These are phyloP conservation scores for Helarctos malayanus DNA, from an alignment of 2,797 vertebrate genomes.

Conservation along the genomic window DNA sequence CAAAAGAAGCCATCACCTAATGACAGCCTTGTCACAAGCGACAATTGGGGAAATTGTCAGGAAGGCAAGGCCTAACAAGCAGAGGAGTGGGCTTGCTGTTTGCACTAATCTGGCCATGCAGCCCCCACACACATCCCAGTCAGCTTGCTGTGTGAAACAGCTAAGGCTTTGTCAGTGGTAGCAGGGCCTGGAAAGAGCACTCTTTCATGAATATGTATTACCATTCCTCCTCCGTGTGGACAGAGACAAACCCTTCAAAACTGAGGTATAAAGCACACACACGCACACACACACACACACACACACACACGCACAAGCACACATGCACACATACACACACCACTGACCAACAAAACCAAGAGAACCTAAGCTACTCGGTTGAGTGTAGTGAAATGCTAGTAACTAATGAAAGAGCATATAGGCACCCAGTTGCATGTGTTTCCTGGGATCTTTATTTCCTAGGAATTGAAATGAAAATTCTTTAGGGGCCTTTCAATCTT, in stretches of 20 bases:
- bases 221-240: conserved; percentile 83
- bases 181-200: conserved; percentile 85
- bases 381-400: conserved; percentile 60
- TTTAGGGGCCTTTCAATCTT: conserved; percentile 70
- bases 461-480: conserved; percentile 76
- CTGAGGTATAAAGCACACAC: conserved; percentile 73
- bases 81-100: conserved; percentile 88
- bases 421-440: conserved; percentile 77
- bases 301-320: conserved; percentile 59
- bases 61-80: conserved; percentile 88
- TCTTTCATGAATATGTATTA: conserved; percentile 92
- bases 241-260: conserved; percentile 85
- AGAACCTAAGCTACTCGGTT: conserved; percentile 63
- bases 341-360: conserved; percentile 56
- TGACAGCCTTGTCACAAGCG: conserved; percentile 91
- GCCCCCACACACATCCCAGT: conserved; percentile 87
- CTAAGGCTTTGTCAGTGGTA: conserved; percentile 90
- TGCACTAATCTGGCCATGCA: conserved; percentile 89
- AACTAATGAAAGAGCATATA: conserved; percentile 79
- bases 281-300: conserved; percentile 48
- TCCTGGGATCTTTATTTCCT: conserved; percentile 75
- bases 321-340: conserved; percentile 53
- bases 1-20: conserved; percentile 92
- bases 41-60: conserved; percentile 91
- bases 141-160: conserved; percentile 90